These are phyloP conservation scores for Melanophora roralis DNA, from an alignment of 2,888 invertebrate genomes.

Conservation along the genomic window DNA sequence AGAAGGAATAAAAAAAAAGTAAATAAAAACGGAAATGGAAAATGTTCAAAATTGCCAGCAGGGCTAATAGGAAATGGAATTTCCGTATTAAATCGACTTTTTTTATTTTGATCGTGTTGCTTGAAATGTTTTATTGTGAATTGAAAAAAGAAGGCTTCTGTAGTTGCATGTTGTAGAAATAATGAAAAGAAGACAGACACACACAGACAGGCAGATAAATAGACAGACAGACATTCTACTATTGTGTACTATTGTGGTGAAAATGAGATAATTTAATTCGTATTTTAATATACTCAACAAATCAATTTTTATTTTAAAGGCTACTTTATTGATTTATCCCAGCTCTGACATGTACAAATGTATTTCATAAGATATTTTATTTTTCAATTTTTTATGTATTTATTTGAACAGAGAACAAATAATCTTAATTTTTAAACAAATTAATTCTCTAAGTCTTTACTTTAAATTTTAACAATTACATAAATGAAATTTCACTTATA, in stretches of 20 bases:
- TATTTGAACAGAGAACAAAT: too few relatives aligned
- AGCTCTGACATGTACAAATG: too few relatives aligned
- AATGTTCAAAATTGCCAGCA: conserved; percentile 54
- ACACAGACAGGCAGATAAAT: too few relatives aligned
- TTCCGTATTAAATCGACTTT: conserved; percentile 49
- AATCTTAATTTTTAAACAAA: too few relatives aligned
- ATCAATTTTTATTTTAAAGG: too few relatives aligned
- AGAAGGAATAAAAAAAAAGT: background rate
- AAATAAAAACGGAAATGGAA: conserved; percentile 54
- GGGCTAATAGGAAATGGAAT: conserved; percentile 59
- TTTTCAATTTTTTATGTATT: too few relatives aligned
- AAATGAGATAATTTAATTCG: background rate
- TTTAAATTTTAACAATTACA: too few relatives aligned
- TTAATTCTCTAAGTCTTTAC: too few relatives aligned
- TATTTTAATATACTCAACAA: background rate
- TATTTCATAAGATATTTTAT: too few relatives aligned
- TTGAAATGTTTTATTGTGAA: conserved; percentile 19
- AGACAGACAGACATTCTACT: too few relatives aligned
- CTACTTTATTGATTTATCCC: too few relatives aligned
- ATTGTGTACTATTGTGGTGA: background rate
- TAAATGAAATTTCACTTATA: too few relatives aligned
- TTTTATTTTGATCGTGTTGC: conserved; percentile 6
- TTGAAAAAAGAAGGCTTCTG: background rate
- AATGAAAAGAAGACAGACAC: background rate
- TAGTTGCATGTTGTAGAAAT: background rate